Evolutionary conservation across 2,797 vertebrate genomes (phyloP).

Genomic region (Lagorchestes hirsutus): DNA sequence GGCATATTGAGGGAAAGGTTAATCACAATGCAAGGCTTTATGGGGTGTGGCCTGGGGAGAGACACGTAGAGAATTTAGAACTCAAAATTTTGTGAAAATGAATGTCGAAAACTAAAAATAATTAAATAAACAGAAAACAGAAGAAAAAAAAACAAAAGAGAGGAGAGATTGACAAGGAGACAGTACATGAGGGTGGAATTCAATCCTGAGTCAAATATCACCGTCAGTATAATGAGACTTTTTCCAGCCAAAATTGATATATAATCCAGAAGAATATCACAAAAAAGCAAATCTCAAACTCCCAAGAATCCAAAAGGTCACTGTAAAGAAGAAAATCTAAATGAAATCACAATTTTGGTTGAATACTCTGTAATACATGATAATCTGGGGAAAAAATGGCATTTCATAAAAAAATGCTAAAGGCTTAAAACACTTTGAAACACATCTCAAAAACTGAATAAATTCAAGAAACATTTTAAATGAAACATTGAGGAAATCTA

Average conservation of each 20-base stretch:
- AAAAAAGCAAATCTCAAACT: not conserved
- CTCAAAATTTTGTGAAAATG: too few relatives aligned
- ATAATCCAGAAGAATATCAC: not conserved
- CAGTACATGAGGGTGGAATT: not conserved
- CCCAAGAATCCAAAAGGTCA: not conserved
- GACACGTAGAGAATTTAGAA: too few relatives aligned
- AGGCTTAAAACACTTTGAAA: not conserved
- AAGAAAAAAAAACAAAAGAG: not conserved
- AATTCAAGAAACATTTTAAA: not conserved
- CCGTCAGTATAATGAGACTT: constrained; percentile 5
- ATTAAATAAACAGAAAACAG: too few relatives aligned
- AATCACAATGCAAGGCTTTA: too few relatives aligned
- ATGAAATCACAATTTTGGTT: not conserved
- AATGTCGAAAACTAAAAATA: too few relatives aligned
- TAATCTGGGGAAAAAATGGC: not conserved
- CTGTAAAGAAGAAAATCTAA: not conserved
- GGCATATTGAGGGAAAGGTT: too few relatives aligned
- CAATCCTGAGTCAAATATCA: not conserved
- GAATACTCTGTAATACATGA: not conserved
- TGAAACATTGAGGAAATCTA: not conserved
- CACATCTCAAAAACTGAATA: not conserved
- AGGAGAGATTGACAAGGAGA: not conserved
- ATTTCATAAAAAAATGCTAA: not conserved
- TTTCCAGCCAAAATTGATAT: not conserved
- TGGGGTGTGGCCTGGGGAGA: too few relatives aligned